Conservation (phyloP, 2,113 vertebrate species). For the Piaya cayana region DNA sequence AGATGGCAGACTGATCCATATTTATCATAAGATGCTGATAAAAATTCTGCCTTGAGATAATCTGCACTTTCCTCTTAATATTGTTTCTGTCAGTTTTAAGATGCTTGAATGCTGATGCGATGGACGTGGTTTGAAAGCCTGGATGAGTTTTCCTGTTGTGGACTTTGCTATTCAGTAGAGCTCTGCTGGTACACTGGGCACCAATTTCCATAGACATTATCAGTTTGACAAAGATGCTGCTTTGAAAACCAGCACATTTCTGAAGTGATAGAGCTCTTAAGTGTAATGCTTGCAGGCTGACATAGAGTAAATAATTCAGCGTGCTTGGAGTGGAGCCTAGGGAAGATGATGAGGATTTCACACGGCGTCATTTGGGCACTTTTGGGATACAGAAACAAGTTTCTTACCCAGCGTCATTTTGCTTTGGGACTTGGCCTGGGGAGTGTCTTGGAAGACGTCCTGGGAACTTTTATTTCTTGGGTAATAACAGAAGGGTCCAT, state of each 20-base stretch:
- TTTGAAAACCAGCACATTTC: background rate
- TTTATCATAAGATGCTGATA: conserved; percentile 40
- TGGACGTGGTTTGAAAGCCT: conserved; percentile 20
- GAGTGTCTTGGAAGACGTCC: background rate
- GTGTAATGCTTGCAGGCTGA: background rate
- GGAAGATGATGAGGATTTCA: background rate
- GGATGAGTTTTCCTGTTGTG: conserved; percentile 10
- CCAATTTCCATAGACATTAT: conserved; percentile 20
- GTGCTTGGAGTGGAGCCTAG: background rate
- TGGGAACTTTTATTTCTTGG: background rate
- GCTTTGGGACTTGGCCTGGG: background rate
- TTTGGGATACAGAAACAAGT: background rate
- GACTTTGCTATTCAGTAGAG: background rate
- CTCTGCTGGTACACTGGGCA: background rate
- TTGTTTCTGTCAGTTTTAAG: conserved; percentile 49
- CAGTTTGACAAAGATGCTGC: conserved; percentile 34
- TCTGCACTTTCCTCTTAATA: conserved; percentile 32
- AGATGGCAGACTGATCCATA: conserved; percentile 33
- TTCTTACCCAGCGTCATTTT: background rate
- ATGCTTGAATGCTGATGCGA: background rate
- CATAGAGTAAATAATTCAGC: background rate
- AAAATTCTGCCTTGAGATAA: conserved; percentile 49
- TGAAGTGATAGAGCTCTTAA: background rate
- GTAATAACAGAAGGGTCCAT: background rate
- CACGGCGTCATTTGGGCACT: background rate